Conservation (phyloP, 2,113 vertebrate species). For the Channa argus region DNA sequence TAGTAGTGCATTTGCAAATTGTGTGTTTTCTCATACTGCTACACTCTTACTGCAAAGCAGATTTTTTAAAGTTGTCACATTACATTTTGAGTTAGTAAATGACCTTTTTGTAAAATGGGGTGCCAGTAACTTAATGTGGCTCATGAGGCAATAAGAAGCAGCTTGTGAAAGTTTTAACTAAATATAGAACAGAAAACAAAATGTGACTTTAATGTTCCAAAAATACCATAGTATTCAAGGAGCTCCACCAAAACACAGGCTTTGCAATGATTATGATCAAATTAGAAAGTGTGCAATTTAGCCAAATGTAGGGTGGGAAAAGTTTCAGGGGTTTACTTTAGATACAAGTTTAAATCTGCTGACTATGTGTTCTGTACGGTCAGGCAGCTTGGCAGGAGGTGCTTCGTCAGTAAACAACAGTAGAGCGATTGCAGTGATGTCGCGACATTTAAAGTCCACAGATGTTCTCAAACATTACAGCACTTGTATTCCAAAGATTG, state of each 20-base stretch:
- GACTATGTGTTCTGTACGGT: background rate
- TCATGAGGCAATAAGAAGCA: background rate
- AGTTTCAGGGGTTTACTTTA: slow-evolving; percentile 11
- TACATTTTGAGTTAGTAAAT: slow-evolving; percentile 2
- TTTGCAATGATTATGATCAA: background rate
- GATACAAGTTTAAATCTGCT: slow-evolving; percentile 11
- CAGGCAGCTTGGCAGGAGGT: slow-evolving; percentile 2
- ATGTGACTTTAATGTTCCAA: no score
- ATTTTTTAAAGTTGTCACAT: background rate
- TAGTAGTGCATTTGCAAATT: no score
- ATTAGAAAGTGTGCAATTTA: slow-evolving; percentile 1
- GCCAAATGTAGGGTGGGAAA: background rate
- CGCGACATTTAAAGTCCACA: slow-evolving; percentile 7
- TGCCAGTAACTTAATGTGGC: background rate
- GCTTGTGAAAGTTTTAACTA: background rate
- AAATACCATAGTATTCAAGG: no score
- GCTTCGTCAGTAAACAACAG: slow-evolving; percentile 6
- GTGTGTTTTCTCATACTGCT: background rate
- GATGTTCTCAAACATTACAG: background rate
- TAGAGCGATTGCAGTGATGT: slow-evolving; percentile 13
- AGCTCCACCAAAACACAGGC: background rate
- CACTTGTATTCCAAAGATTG: slow-evolving; percentile 34
- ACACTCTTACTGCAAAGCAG: background rate
- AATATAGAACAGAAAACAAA: slow-evolving; percentile 14
- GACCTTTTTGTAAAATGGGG: background rate